Evolutionary conservation across 1,140 invertebrate genomes (phyloP).

Genomic region (Drosophila baimaii): DNA sequence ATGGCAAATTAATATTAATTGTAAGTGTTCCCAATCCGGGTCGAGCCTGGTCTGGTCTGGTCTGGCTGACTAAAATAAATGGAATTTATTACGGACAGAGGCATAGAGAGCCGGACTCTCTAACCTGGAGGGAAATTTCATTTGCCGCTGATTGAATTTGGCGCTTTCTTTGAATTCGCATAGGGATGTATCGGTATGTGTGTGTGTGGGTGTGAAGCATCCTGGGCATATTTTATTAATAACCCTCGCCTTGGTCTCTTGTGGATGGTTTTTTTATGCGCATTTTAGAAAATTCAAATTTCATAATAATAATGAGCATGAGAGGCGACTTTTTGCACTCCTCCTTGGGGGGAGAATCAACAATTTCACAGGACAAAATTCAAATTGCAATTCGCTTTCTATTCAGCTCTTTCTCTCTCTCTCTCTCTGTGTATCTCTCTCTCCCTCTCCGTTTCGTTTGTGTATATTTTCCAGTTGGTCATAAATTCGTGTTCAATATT

Average conservation of each 20-base stretch:
- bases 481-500: slow-evolving; percentile 75
- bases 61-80: slow-evolving; percentile 54
- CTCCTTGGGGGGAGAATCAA: slow-evolving; percentile 5
- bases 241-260: neutral
- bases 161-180: slow-evolving; percentile 21
- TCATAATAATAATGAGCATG: slow-evolving; percentile 34
- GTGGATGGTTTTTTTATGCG: slow-evolving; percentile 34
- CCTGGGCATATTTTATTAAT: slow-evolving; percentile 51
- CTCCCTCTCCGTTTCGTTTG: slow-evolving; percentile 3
- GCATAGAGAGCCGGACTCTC: slow-evolving; percentile 48
- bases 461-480: slow-evolving; percentile 52
- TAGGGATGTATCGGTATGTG: neutral
- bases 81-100: slow-evolving; percentile 69
- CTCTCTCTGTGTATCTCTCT: slow-evolving; percentile 17
- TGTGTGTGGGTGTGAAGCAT: neutral
- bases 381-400: slow-evolving; percentile 60
- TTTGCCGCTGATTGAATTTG: slow-evolving; percentile 49
- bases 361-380: slow-evolving; percentile 31
- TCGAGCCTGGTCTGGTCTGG: slow-evolving; percentile 2
- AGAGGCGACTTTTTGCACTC: neutral
- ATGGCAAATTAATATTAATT: slow-evolving; percentile 77
- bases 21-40: slow-evolving; percentile 46
- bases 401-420: too few relatives aligned
- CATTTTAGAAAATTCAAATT: slow-evolving; percentile 56
- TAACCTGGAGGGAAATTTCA: slow-evolving; percentile 68